These are phyloP conservation scores for Heliconius erato DNA, from an alignment of 2,888 invertebrate species.

Conservation along the genomic window DNA sequence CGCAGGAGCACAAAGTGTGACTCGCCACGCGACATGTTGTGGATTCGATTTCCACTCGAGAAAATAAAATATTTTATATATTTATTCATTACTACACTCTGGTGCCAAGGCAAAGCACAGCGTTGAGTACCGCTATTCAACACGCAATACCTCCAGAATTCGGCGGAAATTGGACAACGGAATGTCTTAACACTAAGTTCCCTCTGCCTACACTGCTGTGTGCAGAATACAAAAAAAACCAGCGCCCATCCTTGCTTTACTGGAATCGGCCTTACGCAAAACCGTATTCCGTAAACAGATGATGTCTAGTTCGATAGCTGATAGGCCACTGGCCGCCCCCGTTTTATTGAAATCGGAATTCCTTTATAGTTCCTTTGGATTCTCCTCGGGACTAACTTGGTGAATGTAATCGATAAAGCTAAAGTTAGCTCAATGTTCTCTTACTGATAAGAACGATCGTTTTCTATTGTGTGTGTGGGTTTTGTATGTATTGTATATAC, in stretches of 20 bases:
- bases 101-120: not conserved
- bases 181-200: too few species aligned
- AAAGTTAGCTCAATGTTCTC: constrained; percentile 16
- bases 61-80: not conserved
- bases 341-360: constrained; percentile 35
- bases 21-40: not conserved
- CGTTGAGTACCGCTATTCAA: not conserved
- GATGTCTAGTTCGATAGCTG: constrained; percentile 28
- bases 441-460: constrained; percentile 6
- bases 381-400: constrained; percentile 20
- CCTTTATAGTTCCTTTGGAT: constrained; percentile 14
- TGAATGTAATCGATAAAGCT: constrained; percentile 27
- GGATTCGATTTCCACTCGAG: not conserved
- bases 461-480: constrained; percentile 19
- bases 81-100: not conserved
- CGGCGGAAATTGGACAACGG: too few species aligned
- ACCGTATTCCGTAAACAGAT: constrained; percentile 20
- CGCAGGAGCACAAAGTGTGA: not conserved
- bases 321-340: constrained; percentile 16
- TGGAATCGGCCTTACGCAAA: constrained; percentile 21
- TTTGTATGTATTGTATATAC: constrained; percentile 10
- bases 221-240: not conserved
- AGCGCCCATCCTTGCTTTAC: not conserved
- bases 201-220: too few species aligned
- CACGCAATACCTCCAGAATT: too few species aligned